A percentile compares a stretch with the other conserved stretches of the same genome.
Evolutionary conservation across 2,797 vertebrate genomes (phyloP).

Genomic region (Momotus momota): DNA sequence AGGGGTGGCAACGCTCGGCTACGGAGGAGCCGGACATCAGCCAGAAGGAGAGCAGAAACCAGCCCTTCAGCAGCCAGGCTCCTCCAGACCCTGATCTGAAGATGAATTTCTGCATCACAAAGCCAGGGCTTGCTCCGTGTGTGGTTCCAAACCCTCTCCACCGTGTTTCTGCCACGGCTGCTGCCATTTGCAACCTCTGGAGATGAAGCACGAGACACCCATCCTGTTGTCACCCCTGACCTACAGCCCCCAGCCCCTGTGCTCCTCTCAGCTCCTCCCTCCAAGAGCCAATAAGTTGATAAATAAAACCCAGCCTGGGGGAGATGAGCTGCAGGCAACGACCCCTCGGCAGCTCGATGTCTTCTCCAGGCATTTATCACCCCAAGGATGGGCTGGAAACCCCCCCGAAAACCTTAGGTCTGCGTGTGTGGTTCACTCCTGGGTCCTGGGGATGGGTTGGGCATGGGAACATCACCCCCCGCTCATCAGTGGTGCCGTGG

Average conservation of each 20-base stretch:
- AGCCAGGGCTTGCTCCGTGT: rapidly evolving
- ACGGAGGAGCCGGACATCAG: background rate
- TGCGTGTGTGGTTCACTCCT: background rate
- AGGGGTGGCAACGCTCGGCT: background rate
- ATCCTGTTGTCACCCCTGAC: background rate
- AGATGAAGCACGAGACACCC: background rate
- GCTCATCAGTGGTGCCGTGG: rapidly evolving
- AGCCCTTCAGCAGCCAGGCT: background rate
- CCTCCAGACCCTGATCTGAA: background rate
- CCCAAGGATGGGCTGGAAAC: background rate
- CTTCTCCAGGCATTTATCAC: rapidly evolving
- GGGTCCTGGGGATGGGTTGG: rapidly evolving
- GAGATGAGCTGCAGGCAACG: background rate
- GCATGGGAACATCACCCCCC: rapidly evolving
- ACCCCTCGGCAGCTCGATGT: background rate
- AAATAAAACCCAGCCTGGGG: rapidly evolving
- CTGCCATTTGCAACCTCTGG: background rate
- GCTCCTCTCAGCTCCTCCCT: background rate
- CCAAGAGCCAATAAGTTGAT: background rate
- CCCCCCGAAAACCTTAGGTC: background rate
- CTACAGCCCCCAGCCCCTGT: background rate
- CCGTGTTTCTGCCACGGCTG: rapidly evolving
- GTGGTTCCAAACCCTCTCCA: background rate
- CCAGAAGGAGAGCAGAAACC: background rate
- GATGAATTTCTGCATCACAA: background rate